These are phyloP conservation scores for Neodon shergylaensis DNA, from an alignment of 2,113 vertebrate genomes.

Conservation along the genomic window DNA sequence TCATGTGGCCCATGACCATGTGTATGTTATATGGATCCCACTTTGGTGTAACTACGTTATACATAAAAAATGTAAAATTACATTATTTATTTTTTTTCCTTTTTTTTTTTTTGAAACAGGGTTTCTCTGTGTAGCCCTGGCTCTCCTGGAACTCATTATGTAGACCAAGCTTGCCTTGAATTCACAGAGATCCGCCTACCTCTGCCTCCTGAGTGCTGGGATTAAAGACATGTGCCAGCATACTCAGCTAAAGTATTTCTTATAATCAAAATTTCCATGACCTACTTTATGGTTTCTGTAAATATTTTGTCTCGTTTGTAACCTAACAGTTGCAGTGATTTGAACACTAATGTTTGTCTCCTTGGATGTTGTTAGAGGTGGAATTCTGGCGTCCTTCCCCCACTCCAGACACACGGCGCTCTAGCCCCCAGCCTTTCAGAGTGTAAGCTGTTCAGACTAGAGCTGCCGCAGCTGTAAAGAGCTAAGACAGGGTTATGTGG, in stretches of 20 bases:
- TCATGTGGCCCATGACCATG: background rate
- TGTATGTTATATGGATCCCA: background rate
- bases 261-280: background rate
- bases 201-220: background rate
- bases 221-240: fast-evolving
- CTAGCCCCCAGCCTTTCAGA: background rate
- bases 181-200: background rate
- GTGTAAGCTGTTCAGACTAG: conserved; percentile 5
- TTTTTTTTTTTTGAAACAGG: background rate
- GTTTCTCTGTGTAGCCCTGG: background rate
- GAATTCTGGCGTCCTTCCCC: background rate
- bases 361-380: background rate
- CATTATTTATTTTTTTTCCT: background rate
- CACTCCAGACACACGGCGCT: background rate
- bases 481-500: background rate
- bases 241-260: background rate
- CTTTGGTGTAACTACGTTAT: conserved; percentile 9
- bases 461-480: background rate
- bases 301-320: background rate
- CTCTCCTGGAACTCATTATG: background rate
- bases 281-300: background rate
- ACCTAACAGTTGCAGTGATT: background rate
- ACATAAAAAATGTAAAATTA: conserved; percentile 4
- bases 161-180: background rate
- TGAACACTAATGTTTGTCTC: background rate